Evolutionary conservation across 1,140 invertebrate genomes (phyloP).

Genomic region (Pseudomyrmex concolor): DNA sequence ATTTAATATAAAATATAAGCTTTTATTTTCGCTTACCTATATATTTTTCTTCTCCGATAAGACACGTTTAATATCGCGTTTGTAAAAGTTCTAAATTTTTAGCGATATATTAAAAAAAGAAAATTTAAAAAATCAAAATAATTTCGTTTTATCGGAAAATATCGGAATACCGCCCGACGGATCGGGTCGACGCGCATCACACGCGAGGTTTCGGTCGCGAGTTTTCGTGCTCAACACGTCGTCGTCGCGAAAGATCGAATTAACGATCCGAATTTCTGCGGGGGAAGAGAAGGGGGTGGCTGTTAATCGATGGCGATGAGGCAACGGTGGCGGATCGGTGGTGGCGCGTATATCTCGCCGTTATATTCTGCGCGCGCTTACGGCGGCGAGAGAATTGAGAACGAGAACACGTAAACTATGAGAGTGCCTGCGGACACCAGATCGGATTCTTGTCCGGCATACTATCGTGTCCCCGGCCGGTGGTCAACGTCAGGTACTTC

Average conservation of each 20-base stretch:
- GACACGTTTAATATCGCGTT: no score
- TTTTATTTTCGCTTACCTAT: no score
- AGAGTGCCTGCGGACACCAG: slow-evolving; percentile 67
- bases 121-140: background rate
- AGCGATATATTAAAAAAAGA: background rate
- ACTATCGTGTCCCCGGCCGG: slow-evolving; percentile 44
- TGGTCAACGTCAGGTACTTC: slow-evolving; percentile 63
- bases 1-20: no score
- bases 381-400: slow-evolving; percentile 31
- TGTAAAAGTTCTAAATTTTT: no score
- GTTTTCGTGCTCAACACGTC: background rate
- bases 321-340: slow-evolving; percentile 13
- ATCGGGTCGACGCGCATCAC: background rate
- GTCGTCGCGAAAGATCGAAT: slow-evolving; percentile 12
- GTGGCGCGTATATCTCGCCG: slow-evolving; percentile 18
- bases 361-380: slow-evolving; percentile 9
- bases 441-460: slow-evolving; percentile 70
- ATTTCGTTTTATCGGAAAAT: background rate
- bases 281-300: background rate
- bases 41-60: background rate
- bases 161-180: background rate
- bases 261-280: slow-evolving; percentile 43
- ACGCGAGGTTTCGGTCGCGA: background rate
- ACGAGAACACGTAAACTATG: slow-evolving; percentile 72
- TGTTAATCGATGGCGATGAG: slow-evolving; percentile 45